phyloP scores from a whole-genome alignment of 1,140 invertebrate genomes.

The Coelopa frigida region DNA sequence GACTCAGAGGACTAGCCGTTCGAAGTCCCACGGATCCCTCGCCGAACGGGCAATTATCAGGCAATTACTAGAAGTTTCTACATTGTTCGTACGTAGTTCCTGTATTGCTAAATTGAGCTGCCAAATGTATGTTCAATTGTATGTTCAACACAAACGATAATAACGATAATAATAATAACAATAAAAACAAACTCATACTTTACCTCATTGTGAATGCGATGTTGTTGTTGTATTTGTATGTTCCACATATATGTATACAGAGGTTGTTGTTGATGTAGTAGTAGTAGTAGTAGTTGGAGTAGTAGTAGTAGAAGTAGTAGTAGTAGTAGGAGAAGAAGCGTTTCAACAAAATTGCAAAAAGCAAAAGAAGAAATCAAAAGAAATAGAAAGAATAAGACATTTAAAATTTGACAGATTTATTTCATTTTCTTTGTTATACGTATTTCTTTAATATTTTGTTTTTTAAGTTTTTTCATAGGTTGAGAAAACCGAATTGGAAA shows the following conservation, averaged over 20 bases:
- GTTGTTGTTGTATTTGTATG: conserved; percentile 32
- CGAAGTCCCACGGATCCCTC: too few species aligned
- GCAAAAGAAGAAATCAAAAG: conserved; percentile 17
- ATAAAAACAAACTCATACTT: conserved; percentile 36
- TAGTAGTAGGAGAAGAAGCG: conserved; percentile 37
- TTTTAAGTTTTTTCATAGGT: not conserved
- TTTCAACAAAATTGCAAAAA: conserved; percentile 27
- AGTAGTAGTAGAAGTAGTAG: conserved; percentile 18
- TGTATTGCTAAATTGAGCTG: too few species aligned
- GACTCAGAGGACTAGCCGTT: too few species aligned
- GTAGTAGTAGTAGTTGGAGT: conserved; percentile 12
- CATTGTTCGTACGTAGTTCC: too few species aligned
- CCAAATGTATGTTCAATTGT: too few species aligned
- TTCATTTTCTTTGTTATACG: not conserved
- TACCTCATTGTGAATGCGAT: conserved; percentile 45
- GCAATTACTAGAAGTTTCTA: too few species aligned
- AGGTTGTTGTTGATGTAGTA: conserved; percentile 22
- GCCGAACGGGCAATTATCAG: too few species aligned
- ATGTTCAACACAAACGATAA: too few species aligned
- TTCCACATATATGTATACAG: conserved; percentile 17
- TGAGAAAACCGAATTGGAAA: not conserved
- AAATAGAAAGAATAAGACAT: conserved; percentile 13
- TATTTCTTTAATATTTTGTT: not conserved
- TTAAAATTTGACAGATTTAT: not conserved
- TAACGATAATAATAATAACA: too few species aligned